Base-by-base conservation (phyloP, 2,113 vertebrate species). In the Indicator indicator region DNA sequence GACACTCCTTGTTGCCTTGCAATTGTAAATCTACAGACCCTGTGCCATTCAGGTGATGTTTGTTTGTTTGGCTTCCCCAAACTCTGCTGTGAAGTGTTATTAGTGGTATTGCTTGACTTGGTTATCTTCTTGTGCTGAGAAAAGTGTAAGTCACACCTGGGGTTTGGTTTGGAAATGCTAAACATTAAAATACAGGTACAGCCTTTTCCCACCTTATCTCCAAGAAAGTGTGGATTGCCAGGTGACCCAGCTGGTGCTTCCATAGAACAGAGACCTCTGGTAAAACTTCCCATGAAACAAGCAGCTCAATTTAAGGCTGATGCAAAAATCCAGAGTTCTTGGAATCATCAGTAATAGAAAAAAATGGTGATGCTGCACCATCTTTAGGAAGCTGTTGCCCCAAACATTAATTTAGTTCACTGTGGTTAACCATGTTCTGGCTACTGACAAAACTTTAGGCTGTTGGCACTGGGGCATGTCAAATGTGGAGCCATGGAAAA, bases 1-100 rank as follows among this genome's bases (percentile, higher is more conserved):
- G 98, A 97, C 93, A 94, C 98, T 98, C 97, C 98, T 90, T 96
- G 73, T 84, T 96, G 98, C 98, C 30, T 94, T 90, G 80, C 75
- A 72, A 52, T 72, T 65, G 89, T 87, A 95, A 95, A 78, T 67
- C 78, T 86, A 85, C 89, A 56, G 46, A 44, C 69, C 74, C 63
- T 48, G 16, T 89, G 92, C 92, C 70, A 20, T 80, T 83, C 86
- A 92, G 93, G 87, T 80, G 91, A 90, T 58, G 78, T 13, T 11
- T 48, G n/a, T 21, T 26, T 42, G 64, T 70, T 94, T 83, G 46
- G 46, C 13, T 40, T 89, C 79, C 84, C 42, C 40, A 32, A 68
- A 52, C 54, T 89, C 55, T 75, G 55, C 70, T 84, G 1, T 6
- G 59, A 50, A 23, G n/a, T 11, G 9, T 5, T 59, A 12, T 32